phyloP scores from a whole-genome alignment of 2,888 invertebrate species.

The Caenorhabditis auriculariae region DNA sequence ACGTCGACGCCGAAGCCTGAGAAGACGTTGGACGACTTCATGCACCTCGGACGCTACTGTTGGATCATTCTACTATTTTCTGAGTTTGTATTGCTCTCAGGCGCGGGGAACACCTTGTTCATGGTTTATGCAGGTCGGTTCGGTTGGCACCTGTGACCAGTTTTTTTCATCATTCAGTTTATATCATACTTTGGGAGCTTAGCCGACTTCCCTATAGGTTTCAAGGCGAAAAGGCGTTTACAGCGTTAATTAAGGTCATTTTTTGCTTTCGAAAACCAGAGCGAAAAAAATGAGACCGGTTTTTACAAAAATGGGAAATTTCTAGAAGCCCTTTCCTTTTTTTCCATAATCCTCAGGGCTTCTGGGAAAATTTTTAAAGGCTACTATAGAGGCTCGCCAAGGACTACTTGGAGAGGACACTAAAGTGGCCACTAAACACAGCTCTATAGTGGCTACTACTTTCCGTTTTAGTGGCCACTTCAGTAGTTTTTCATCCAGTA shows the following conservation, averaged over 20 bases:
- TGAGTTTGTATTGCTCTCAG: slow-evolving; percentile 34
- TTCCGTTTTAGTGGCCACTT: too few species aligned
- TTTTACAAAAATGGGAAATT: not conserved
- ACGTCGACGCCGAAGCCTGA: slow-evolving; percentile 9
- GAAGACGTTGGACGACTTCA: slow-evolving; percentile 25
- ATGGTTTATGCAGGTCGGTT: slow-evolving; percentile 38
- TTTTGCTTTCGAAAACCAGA: not conserved
- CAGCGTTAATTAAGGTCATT: too few species aligned
- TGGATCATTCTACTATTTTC: slow-evolving; percentile 31
- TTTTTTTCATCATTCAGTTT: not conserved
- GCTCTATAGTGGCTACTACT: too few species aligned
- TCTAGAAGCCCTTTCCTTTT: not conserved
- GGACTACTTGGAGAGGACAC: too few species aligned
- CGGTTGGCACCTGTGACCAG: not conserved
- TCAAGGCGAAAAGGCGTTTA: too few species aligned
- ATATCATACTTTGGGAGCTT: too few species aligned
- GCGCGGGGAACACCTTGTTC: slow-evolving; percentile 35
- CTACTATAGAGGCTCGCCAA: too few species aligned
- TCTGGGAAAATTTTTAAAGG: too few species aligned
- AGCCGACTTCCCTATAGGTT: too few species aligned
- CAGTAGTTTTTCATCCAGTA: too few species aligned
- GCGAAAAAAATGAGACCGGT: not conserved
- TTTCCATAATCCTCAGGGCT: too few species aligned
- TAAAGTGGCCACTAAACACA: too few species aligned
- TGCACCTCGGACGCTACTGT: slow-evolving; percentile 28